Conservation (phyloP, 2,113 vertebrate species). For the Pheucticus melanocephalus region DNA sequence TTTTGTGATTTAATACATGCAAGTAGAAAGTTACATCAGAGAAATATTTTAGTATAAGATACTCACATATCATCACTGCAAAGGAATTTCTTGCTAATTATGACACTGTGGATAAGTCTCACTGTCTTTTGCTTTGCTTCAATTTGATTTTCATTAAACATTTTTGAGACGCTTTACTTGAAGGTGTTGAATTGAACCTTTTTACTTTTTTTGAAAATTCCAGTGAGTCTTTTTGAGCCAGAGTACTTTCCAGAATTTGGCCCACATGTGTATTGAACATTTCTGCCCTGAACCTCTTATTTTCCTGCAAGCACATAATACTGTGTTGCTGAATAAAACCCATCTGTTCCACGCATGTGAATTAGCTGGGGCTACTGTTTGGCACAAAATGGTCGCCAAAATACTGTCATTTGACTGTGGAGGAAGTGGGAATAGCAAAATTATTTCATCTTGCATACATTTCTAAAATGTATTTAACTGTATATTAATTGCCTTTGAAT, state of each 20-base stretch:
- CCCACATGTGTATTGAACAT: not conserved
- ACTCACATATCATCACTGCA: not conserved
- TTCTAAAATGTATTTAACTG: conserved; percentile 14
- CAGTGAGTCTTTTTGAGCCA: not conserved
- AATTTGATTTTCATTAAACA: not conserved
- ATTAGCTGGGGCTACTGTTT: conserved; percentile 23
- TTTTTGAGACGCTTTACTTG: not conserved
- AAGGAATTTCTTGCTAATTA: not conserved
- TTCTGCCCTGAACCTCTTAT: not conserved
- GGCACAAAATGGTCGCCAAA: not conserved
- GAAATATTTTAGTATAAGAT: not conserved
- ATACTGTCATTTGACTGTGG: not conserved
- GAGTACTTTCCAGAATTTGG: not conserved
- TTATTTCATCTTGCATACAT: not conserved
- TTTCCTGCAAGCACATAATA: not conserved
- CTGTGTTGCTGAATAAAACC: not conserved
- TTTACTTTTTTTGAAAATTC: not conserved
- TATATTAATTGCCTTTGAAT: conserved; percentile 1
- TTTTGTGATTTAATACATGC: not conserved
- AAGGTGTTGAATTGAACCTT: not conserved
- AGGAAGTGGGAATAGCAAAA: not conserved
- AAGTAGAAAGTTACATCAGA: not conserved
- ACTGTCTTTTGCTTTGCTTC: not conserved
- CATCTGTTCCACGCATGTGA: not conserved
- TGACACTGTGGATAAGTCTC: not conserved